Percentiles rank a stretch among this genome's conserved stretches.
Conservation (phyloP, 2,113 vertebrate species). For the Sapayoa aenigma region DNA sequence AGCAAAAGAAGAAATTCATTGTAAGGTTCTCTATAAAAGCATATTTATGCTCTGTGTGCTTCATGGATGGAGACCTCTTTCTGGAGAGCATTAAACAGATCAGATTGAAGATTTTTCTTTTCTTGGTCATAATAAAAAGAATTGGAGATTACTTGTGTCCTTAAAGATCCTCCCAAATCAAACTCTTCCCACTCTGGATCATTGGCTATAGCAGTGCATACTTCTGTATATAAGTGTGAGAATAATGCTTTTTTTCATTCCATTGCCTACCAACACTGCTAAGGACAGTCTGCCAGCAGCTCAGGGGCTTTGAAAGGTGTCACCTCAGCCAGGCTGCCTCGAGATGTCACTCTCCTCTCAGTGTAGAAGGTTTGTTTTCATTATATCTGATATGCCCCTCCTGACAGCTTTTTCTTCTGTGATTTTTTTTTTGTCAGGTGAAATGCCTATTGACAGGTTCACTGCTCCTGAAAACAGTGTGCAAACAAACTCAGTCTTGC, state of each 20-base stretch:
- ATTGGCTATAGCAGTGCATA: not conserved
- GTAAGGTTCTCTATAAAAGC: not conserved
- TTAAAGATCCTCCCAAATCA: not conserved
- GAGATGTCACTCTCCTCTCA: not conserved
- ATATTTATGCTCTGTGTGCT: not conserved
- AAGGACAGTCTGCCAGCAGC: not conserved
- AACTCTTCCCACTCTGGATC: not conserved
- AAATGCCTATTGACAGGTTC: not conserved
- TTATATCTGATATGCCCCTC: fast-evolving
- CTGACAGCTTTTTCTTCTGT: not conserved
- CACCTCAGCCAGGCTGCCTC: not conserved
- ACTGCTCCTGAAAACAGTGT: not conserved
- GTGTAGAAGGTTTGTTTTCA: not conserved
- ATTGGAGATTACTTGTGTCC: not conserved
- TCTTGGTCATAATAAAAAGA: not conserved
- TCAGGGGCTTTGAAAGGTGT: not conserved
- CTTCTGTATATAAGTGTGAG: not conserved
- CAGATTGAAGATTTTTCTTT: not conserved
- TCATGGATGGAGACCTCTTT: not conserved
- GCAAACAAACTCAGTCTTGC: not conserved
- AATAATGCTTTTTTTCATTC: not conserved
- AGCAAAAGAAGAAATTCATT: not conserved
- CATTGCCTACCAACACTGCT: fast-evolving
- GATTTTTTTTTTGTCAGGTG: not conserved
- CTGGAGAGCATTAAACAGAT: not conserved